phyloP scores from a whole-genome alignment of 1,140 invertebrate genomes.

The Semibalanus balanoides region DNA sequence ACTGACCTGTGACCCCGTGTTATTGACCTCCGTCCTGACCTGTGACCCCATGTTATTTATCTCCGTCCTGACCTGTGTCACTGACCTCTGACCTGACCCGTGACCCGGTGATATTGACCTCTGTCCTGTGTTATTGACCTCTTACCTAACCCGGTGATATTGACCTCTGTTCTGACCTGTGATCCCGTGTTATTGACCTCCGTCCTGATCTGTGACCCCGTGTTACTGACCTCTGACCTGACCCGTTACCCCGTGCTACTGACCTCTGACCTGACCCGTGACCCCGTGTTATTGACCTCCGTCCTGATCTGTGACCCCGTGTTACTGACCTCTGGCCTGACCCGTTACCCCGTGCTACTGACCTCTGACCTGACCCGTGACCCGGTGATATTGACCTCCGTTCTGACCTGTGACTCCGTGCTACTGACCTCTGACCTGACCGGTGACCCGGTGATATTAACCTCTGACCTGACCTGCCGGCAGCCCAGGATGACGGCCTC shows the following conservation, averaged over 20 bases:
- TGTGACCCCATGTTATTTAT: no score
- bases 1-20: not conserved
- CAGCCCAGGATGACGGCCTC: not conserved
- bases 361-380: no score
- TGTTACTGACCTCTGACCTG: not conserved
- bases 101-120: not conserved
- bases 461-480: not conserved
- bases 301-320: not conserved
- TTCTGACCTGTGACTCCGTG: no score
- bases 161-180: not conserved
- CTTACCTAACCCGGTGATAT: not conserved
- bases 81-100: not conserved
- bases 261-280: not conserved
- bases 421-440: no score
- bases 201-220: not conserved
- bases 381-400: no score
- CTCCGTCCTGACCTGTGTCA: not conserved
- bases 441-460: not conserved
- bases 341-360: no score
- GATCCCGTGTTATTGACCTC: not conserved
- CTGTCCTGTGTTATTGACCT: no score
- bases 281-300: no score
- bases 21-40: no score
- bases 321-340: no score
- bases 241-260: not conserved